A percentile compares a stretch with the other conserved stretches of the same genome.
phyloP scores from a whole-genome alignment of 2,888 invertebrate genomes.

The Platycheirus albimanus region DNA sequence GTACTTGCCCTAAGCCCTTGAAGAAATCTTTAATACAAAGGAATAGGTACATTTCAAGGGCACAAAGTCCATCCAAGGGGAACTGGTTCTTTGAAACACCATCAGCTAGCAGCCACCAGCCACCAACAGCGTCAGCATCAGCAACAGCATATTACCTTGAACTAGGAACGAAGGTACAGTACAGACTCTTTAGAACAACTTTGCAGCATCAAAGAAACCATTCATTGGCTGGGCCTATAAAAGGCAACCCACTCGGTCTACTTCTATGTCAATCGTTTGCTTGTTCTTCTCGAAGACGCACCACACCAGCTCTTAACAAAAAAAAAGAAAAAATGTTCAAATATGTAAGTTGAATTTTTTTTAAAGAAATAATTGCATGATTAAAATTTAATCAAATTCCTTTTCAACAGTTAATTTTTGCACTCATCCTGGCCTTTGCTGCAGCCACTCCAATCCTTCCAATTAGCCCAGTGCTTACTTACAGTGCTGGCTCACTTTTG shows the following conservation, averaged over 20 bases:
- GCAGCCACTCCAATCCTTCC: conserved; percentile 83
- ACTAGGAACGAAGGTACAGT: conserved; percentile 3
- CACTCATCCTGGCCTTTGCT: conserved; percentile 83
- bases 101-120: no score
- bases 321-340: conserved; percentile 48
- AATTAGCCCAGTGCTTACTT: conserved; percentile 48
- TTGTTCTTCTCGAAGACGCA: conserved; percentile 46
- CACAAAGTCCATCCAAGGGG: conserved; percentile 44
- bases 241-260: conserved; percentile 40
- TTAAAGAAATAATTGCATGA: neutral
- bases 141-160: conserved; percentile 24
- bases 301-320: conserved; percentile 7
- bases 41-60: conserved; percentile 45
- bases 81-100: conserved; percentile 65
- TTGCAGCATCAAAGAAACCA: neutral
- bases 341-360: conserved; percentile 48
- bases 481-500: conserved; percentile 48
- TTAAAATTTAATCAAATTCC: neutral
- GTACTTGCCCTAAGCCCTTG: conserved; percentile 3
- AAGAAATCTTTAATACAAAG: conserved; percentile 8
- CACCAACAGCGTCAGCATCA: no score
- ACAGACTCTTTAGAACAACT: neutral
- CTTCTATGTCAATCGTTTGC: conserved; percentile 56
- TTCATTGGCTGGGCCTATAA: conserved; percentile 57
- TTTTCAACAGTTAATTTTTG: conserved; percentile 66